phyloP scores from a whole-genome alignment of 2,113 vertebrate species.

The Leucoraja erinaceus region DNA sequence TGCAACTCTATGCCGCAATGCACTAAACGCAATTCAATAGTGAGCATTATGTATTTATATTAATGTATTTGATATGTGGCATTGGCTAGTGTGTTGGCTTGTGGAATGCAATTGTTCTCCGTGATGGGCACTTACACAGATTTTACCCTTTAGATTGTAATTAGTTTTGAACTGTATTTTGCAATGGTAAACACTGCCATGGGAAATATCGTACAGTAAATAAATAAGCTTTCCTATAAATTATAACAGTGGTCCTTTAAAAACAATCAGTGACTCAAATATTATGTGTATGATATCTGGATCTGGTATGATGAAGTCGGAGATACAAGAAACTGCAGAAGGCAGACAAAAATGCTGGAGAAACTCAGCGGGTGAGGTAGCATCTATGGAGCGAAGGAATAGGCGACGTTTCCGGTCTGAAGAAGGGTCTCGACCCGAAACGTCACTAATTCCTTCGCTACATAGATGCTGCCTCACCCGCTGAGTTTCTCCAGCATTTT shows the following conservation, averaged over 20 bases:
- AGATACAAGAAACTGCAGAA: no score
- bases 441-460: no score
- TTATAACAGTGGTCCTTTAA: neutral
- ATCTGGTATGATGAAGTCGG: neutral
- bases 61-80: neutral
- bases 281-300: neutral
- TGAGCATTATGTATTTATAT: constrained; percentile 11
- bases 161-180: constrained; percentile 5
- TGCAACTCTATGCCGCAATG: no score
- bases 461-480: no score
- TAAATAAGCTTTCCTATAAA: constrained; percentile 15
- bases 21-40: neutral
- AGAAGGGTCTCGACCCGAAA: no score
- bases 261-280: constrained; percentile 8
- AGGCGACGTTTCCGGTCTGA: no score
- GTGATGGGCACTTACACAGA: neutral
- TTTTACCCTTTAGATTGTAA: neutral
- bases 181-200: neutral
- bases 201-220: neutral
- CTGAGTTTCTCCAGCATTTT: no score
- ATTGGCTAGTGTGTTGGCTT: neutral
- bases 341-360: no score
- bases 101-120: neutral
- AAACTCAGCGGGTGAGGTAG: no score
- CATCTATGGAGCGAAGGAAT: no score